A percentile compares a stretch with the other conserved stretches of the same genome.
These are phyloP conservation scores for Pyralis farinalis DNA, from an alignment of 2,888 invertebrate genomes.

Conservation along the genomic window DNA sequence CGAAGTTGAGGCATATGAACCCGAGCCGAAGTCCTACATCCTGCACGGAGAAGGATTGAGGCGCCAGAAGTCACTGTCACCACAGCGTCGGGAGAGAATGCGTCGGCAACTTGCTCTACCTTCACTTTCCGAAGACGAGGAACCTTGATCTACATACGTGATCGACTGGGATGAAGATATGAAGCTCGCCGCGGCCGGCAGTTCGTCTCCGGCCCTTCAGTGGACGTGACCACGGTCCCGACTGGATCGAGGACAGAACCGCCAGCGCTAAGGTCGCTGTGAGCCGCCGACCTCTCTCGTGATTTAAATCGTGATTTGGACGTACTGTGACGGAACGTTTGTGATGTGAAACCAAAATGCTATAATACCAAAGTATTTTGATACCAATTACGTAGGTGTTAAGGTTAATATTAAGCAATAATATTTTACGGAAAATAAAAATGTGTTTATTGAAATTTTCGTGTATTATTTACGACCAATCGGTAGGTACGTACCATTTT, in stretches of 20 bases:
- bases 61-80: slow-evolving; percentile 68
- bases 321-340: slow-evolving; percentile 32
- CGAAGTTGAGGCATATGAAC: slow-evolving; percentile 46
- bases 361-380: slow-evolving; percentile 31
- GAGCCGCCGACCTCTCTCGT: slow-evolving; percentile 16
- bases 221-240: slow-evolving; percentile 21
- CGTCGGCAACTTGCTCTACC: slow-evolving; percentile 63
- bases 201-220: slow-evolving; percentile 31
- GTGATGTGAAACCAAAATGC: slow-evolving; percentile 47
- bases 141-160: slow-evolving; percentile 54
- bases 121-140: slow-evolving; percentile 71
- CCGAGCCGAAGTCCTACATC: slow-evolving; percentile 48
- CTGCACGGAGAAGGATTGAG: slow-evolving; percentile 54
- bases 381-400: slow-evolving; percentile 37
- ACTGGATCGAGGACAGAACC: slow-evolving; percentile 29
- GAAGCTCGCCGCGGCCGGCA: slow-evolving; percentile 40
- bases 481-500: slow-evolving; percentile 12
- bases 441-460: slow-evolving; percentile 17
- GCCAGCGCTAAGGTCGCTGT: slow-evolving; percentile 21
- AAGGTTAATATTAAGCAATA: slow-evolving; percentile 34
- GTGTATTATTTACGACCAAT: slow-evolving; percentile 10
- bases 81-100: slow-evolving; percentile 59
- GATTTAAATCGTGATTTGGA: slow-evolving; percentile 23
- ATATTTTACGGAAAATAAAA: slow-evolving; percentile 22
- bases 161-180: slow-evolving; percentile 53